Conservation (phyloP, 1,140 invertebrate species). For the Brachionus koreanus region DNA sequence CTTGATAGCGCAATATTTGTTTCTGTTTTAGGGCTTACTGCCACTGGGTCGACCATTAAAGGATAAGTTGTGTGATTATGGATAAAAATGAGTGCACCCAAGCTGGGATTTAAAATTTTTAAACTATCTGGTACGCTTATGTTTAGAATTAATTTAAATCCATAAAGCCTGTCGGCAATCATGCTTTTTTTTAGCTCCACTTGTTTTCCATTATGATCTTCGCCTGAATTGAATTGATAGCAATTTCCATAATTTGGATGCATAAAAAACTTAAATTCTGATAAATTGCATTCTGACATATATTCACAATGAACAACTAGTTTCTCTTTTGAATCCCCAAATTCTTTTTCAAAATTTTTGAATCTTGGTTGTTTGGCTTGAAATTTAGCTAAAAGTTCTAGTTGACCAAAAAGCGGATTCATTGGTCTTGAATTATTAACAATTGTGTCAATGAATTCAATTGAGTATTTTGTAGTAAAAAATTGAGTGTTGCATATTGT, state of each 20-base stretch:
- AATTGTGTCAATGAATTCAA: not conserved
- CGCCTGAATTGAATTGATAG: slow-evolving; percentile 10
- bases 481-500: slow-evolving; percentile 14
- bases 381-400: not conserved
- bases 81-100: not conserved
- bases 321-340: not conserved
- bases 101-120: not conserved
- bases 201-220: not conserved
- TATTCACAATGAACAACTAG: not conserved
- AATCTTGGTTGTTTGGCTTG: not conserved
- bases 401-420: not conserved
- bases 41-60: not conserved
- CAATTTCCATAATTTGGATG: slow-evolving; percentile 31
- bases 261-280: not conserved
- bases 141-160: not conserved
- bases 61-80: slow-evolving; percentile 1
- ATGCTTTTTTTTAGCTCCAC: not conserved
- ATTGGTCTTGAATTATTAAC: not conserved
- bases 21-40: not conserved
- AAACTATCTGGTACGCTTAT: not conserved
- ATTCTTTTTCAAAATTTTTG: not conserved
- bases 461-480: not conserved
- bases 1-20: slow-evolving; percentile 24
- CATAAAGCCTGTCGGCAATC: not conserved
- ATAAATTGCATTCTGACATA: not conserved